Evolutionary conservation across 2,113 vertebrate species (phyloP), one percentile per base, ranked within the genome.

Genomic region (Sylvia atricapilla): DNA sequence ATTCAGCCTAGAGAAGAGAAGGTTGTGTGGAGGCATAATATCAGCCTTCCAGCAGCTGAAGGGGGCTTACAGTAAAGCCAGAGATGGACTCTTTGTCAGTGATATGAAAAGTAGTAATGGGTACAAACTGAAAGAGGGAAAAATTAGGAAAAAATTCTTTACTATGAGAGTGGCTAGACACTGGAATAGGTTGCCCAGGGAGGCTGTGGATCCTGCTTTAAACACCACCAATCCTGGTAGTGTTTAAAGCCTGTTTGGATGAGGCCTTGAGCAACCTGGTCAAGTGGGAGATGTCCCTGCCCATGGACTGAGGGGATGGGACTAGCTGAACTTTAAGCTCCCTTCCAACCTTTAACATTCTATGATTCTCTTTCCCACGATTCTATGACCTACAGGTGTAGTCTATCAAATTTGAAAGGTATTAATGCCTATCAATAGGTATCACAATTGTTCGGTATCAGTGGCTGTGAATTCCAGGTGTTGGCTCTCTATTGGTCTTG

Each of bases 291-390:
- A 22, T 8, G 1, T 27, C 11, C 31, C 31, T 64, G 50, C 6
- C 31, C 22, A 58, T 0, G 0, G 35, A 31, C 30, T 31, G 9
- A 11, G 27, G 11, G 6, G 5, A 10, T 35, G 30, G 27, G 15
- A 44, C 18, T 37, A 43, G 21, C 2, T 8, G 4, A 27, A 41
- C 18, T 43, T 64, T 66, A 37, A 73, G 17, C 12, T 73, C 12
- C 37, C 27, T 49, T 58, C 50, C 18, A 37, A 28, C 8, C 6
- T 8, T 37, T 27, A 50, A 37, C 12, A 33, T 44, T 80, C 21
- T 33, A 9, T 35, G 49, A 64, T 70, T 43, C 20, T 39, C 2
- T 47, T 15, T 33, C 55, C 41, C 47, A 8, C 15, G 12, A 41
- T 72, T 47, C 35, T 35, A 6, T 12, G 18, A 55, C 10, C 0